Evolutionary conservation across 2,113 vertebrate species (phyloP).

Genomic region (Vicugna pacos): DNA sequence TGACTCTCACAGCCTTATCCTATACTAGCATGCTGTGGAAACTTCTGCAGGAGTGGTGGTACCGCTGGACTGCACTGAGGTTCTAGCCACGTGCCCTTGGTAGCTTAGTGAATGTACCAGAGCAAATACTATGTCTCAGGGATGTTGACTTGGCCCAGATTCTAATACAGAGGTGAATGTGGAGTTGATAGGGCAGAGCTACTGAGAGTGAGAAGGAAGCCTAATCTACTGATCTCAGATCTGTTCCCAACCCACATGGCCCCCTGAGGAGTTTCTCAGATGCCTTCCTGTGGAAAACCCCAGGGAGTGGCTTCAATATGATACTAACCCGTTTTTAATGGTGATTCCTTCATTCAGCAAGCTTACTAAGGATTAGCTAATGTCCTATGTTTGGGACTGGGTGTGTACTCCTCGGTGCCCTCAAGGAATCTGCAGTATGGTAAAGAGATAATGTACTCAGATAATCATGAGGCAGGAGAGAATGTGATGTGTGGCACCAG

Average conservation of each 20-base stretch:
- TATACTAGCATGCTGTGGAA: fast-evolving
- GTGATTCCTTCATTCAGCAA: neutral
- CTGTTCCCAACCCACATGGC: neutral
- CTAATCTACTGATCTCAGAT: neutral
- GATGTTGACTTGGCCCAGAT: neutral
- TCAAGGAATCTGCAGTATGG: neutral
- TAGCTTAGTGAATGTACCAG: neutral
- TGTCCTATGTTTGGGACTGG: neutral
- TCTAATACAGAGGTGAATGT: neutral
- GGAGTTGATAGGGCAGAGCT: neutral
- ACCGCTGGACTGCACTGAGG: neutral
- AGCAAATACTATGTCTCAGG: neutral
- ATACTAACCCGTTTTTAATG: neutral
- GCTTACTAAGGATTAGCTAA: neutral
- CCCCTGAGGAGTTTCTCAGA: neutral
- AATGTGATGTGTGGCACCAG: neutral
- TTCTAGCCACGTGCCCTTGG: neutral
- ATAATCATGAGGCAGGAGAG: neutral
- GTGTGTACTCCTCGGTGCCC: neutral
- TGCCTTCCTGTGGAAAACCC: neutral
- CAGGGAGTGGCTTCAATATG: neutral
- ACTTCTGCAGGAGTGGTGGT: neutral
- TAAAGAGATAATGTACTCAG: neutral
- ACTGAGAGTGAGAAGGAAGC: neutral
- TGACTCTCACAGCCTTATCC: neutral